These are phyloP conservation scores for Manduca sexta DNA, from an alignment of 1,140 invertebrate species.

Conservation along the genomic window DNA sequence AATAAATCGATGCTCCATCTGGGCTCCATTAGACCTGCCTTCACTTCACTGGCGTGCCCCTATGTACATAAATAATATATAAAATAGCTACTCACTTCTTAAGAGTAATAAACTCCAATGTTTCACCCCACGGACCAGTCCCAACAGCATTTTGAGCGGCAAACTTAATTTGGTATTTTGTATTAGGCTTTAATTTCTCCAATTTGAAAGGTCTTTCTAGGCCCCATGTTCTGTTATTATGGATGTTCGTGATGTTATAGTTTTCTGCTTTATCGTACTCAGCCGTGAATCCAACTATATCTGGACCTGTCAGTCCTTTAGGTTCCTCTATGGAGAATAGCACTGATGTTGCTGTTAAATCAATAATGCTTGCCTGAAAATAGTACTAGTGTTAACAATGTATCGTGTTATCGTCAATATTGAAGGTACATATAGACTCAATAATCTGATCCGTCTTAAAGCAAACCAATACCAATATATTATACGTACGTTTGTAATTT, in stretches of 20 bases:
- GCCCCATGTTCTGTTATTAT: slow-evolving; percentile 52
- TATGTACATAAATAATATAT: no score
- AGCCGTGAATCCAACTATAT: slow-evolving; percentile 38
- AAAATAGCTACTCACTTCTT: slow-evolving; percentile 24
- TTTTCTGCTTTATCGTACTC: slow-evolving; percentile 47
- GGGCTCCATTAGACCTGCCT: no score
- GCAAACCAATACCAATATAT: no score
- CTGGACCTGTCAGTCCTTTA: slow-evolving; percentile 26
- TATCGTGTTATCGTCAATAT: no score
- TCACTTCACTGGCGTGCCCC: no score
- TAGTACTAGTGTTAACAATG: no score
- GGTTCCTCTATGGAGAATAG: slow-evolving; percentile 40
- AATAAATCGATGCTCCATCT: no score
- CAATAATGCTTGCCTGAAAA: slow-evolving; percentile 31
- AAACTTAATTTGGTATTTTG: slow-evolving; percentile 50
- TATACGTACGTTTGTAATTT: slow-evolving; percentile 40
- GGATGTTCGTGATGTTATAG: slow-evolving; percentile 48
- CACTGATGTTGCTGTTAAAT: slow-evolving; percentile 37
- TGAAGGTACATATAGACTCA: no score
- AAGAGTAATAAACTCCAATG: slow-evolving; percentile 36
- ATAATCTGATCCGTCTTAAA: no score
- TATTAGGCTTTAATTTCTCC: slow-evolving; percentile 44
- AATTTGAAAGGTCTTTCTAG: slow-evolving; percentile 37
- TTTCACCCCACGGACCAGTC: slow-evolving; percentile 36
- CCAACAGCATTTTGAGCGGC: slow-evolving; percentile 53